phyloP scores from a whole-genome alignment of 2,797 vertebrate genomes.

The Poeciliopsis presidionis region DNA sequence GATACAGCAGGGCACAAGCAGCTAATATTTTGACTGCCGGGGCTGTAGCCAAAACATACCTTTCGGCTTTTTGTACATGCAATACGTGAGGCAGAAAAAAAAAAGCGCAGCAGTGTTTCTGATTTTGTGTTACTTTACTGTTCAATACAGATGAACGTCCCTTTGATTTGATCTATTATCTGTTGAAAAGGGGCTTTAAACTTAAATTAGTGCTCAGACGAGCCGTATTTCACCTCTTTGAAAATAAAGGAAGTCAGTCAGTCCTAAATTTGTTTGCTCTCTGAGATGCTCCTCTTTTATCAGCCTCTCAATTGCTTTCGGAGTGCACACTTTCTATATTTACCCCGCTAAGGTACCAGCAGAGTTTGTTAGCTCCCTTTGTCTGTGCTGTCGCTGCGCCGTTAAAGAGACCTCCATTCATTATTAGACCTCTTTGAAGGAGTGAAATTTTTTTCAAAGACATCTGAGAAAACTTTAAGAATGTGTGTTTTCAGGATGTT shows the following conservation, averaged over 20 bases:
- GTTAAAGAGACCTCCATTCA: constrained; percentile 42
- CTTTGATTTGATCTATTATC: background rate
- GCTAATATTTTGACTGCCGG: constrained; percentile 44
- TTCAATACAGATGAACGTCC: background rate
- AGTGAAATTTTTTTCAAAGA: constrained; percentile 12
- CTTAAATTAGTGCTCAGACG: background rate
- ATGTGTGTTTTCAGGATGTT: background rate
- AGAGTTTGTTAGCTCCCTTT: constrained; percentile 62
- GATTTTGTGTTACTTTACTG: background rate
- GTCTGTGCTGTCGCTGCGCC: constrained; percentile 46
- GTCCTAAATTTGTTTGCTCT: constrained; percentile 50
- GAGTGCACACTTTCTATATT: constrained; percentile 66
- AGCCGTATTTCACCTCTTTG: background rate
- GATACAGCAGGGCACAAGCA: constrained; percentile 18
- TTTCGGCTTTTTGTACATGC: constrained; percentile 14
- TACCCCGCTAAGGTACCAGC: constrained; percentile 61
- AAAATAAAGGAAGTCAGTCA: constrained; percentile 7
- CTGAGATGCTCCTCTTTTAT: constrained; percentile 54
- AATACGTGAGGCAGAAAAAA: background rate
- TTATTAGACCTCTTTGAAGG: constrained; percentile 35
- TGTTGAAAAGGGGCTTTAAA: background rate
- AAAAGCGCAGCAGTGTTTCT: background rate
- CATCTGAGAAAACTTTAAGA: background rate
- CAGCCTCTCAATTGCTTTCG: constrained; percentile 59
- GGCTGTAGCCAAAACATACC: constrained; percentile 45